Percentiles rank a stretch among this genome's conserved stretches.
These are phyloP conservation scores for Dicaeum eximium DNA, from an alignment of 2,113 vertebrate genomes.

Conservation along the genomic window DNA sequence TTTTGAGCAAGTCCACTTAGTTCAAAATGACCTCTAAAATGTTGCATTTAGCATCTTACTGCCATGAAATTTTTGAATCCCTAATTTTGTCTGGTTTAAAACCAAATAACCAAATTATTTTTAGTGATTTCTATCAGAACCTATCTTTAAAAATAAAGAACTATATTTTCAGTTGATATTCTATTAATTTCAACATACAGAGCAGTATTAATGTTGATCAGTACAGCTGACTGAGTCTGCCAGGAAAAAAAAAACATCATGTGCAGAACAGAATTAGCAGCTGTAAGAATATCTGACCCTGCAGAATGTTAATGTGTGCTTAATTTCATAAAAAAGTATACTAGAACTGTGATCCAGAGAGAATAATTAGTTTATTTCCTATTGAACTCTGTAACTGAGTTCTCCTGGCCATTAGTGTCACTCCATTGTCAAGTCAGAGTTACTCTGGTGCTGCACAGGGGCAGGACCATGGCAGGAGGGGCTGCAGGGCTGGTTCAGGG, in stretches of 20 bases:
- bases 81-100: background rate
- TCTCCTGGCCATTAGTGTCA: background rate
- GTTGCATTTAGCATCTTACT: background rate
- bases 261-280: background rate
- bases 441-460: rapidly evolving
- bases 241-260: background rate
- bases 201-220: background rate
- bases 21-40: background rate
- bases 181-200: background rate
- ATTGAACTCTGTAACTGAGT: background rate
- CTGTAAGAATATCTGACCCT: background rate
- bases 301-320: background rate
- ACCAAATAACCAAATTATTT: background rate
- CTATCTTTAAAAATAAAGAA: background rate
- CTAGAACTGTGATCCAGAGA: background rate
- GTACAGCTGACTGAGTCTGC: background rate
- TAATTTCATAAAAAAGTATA: background rate
- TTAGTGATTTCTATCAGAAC: background rate
- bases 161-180: background rate
- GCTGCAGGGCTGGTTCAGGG: background rate
- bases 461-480: rapidly evolving
- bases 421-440: background rate
- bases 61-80: background rate
- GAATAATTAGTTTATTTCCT: background rate
- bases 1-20: background rate